Conservation (phyloP, 2,888 invertebrate genomes). For the Fragum whitleyi region DNA sequence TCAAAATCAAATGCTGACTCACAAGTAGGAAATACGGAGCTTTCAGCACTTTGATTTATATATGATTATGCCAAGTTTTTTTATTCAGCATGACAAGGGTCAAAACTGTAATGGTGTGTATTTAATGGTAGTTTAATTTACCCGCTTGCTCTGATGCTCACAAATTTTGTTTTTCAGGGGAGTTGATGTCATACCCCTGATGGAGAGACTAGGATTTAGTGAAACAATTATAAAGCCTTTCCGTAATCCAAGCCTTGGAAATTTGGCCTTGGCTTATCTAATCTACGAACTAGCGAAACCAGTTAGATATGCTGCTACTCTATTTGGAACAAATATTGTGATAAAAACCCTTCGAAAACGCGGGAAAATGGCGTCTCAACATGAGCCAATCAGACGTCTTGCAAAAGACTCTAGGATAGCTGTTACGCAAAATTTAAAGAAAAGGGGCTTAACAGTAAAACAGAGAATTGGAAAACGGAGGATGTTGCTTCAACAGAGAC, state of each 20-base stretch:
- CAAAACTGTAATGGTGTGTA: no score
- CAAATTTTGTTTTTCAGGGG: no score
- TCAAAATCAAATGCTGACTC: no score
- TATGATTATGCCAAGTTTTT: no score
- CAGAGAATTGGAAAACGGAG: neutral
- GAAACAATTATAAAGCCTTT: conserved; percentile 92
- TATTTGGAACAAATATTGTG: conserved; percentile 94
- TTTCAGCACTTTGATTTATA: no score
- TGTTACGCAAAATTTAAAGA: conserved; percentile 55
- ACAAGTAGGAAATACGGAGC: no score
- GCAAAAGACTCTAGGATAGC: conserved; percentile 75
- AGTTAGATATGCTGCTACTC: conserved; percentile 95
- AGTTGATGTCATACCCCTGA: conserved; percentile 92
- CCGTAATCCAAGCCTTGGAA: conserved; percentile 91
- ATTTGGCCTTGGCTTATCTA: conserved; percentile 95
- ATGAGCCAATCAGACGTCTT: conserved; percentile 83
- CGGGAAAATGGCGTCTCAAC: conserved; percentile 93
- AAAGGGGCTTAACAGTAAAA: neutral
- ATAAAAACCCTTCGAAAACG: conserved; percentile 92
- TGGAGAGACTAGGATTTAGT: conserved; percentile 92
- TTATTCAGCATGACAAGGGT: no score
- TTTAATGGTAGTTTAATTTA: no score
- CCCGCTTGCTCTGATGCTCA: no score
- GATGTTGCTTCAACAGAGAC: no score
- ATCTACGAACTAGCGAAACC: conserved; percentile 97